phyloP scores from a whole-genome alignment of 1,140 invertebrate genomes.

The Pseudomyrmex cubaensis region DNA sequence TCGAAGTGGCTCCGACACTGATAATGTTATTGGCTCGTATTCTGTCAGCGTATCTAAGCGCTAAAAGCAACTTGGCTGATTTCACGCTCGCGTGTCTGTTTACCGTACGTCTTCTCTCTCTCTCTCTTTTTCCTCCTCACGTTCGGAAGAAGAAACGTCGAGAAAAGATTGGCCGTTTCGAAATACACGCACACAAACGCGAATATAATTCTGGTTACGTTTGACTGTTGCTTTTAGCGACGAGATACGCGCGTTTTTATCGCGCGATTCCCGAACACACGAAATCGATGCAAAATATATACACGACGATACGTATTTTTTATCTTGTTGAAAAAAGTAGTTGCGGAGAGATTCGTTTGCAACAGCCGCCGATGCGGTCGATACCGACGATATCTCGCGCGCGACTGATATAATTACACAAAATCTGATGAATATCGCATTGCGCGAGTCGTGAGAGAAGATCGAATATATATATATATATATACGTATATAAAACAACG shows the following conservation, averaged over 20 bases:
- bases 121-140: background rate
- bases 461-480: background rate
- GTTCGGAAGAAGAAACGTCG: background rate
- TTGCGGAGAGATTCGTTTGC: too few species aligned
- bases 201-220: too few species aligned
- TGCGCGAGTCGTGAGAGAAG: conserved; percentile 8
- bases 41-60: conserved; percentile 1
- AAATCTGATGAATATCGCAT: conserved; percentile 5
- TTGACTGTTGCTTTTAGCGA: too few species aligned
- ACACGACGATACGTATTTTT: too few species aligned
- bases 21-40: conserved; percentile 33
- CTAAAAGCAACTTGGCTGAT: background rate
- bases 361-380: too few species aligned
- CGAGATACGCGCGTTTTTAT: too few species aligned
- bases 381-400: too few species aligned
- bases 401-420: too few species aligned
- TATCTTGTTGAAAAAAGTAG: too few species aligned
- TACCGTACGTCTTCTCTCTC: too few species aligned
- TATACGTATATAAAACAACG: conserved; percentile 16
- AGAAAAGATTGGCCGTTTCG: background rate
- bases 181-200: background rate
- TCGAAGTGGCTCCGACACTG: conserved; percentile 28
- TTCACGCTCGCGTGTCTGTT: background rate
- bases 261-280: too few species aligned
- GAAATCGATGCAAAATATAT: too few species aligned